phyloP scores from a whole-genome alignment of 2,888 invertebrate genomes.

The Drosophila leonis region DNA sequence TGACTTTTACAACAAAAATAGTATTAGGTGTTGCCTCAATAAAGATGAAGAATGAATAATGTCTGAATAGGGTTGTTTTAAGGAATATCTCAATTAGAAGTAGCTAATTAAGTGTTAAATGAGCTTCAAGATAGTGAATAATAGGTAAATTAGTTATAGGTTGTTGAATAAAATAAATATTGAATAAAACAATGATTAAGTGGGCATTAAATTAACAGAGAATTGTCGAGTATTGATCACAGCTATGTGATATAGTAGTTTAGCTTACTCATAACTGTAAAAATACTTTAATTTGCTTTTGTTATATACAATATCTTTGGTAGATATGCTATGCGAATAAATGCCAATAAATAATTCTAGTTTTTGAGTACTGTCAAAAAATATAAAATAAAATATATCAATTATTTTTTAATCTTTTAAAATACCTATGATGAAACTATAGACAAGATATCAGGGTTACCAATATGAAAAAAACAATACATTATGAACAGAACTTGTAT shows the following conservation, averaged over 20 bases:
- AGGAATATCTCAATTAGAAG: neutral
- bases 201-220: neutral
- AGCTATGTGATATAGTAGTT: neutral
- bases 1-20: slow-evolving; percentile 4
- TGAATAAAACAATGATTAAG: neutral
- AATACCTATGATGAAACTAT: no score
- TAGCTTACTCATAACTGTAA: neutral
- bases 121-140: neutral
- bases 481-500: no score
- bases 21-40: neutral
- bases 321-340: no score
- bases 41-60: neutral
- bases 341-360: no score
- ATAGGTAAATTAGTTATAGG: neutral
- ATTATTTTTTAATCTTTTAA: no score
- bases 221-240: neutral
- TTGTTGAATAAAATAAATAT: no score
- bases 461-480: no score
- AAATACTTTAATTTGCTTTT: neutral
- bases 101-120: neutral
- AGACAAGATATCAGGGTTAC: no score
- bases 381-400: no score
- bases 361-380: no score
- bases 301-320: no score
- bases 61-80: neutral